Evolutionary conservation across 1,140 invertebrate genomes (phyloP).

Genomic region (Phortica variegata): DNA sequence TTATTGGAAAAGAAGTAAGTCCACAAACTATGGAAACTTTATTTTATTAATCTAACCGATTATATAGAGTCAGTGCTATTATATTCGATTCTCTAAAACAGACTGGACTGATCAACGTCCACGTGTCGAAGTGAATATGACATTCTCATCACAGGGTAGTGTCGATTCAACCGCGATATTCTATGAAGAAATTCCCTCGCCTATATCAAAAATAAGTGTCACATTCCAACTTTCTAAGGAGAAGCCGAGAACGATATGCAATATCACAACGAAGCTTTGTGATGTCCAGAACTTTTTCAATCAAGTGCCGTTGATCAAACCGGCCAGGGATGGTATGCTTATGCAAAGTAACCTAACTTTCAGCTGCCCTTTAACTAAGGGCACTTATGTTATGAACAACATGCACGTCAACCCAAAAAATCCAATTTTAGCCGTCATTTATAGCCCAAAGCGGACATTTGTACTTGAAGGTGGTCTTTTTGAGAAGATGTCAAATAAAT

Average conservation of each 20-base stretch:
- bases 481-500: constrained; percentile 18
- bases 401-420: constrained; percentile 36
- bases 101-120: constrained; percentile 43
- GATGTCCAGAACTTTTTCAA: constrained; percentile 29
- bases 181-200: constrained; percentile 28
- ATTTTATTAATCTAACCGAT: too few relatives aligned
- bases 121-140: constrained; percentile 40
- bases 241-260: constrained; percentile 29
- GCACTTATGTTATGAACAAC: constrained; percentile 39
- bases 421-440: constrained; percentile 26
- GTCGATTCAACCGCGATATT: constrained; percentile 32
- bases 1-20: too few relatives aligned
- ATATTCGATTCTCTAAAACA: constrained; percentile 21
- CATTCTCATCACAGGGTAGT: constrained; percentile 29
- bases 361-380: constrained; percentile 31
- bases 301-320: constrained; percentile 36
- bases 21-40: too few relatives aligned
- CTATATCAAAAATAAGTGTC: constrained; percentile 23
- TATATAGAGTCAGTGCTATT: constrained; percentile 30
- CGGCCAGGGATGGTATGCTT: constrained; percentile 32
- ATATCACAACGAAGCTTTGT: constrained; percentile 37
- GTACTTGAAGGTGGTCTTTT: constrained; percentile 23
- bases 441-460: constrained; percentile 29
- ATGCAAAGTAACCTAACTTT: constrained; percentile 41
- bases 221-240: constrained; percentile 13